Conservation (phyloP, 2,113 vertebrate species). For the Alligator sinensis region DNA sequence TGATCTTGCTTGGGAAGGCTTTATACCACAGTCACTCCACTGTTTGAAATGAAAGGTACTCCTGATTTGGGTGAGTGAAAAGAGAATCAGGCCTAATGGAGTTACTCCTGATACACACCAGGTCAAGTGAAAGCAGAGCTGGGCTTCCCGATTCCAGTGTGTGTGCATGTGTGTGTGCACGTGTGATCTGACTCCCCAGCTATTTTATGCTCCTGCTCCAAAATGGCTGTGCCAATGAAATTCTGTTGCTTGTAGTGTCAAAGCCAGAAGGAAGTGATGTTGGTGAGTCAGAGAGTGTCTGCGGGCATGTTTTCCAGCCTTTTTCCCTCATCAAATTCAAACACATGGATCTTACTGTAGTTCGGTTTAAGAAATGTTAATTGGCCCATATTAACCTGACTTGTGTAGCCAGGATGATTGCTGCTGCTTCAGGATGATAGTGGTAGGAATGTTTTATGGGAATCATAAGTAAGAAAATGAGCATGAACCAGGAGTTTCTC, state of each 20-base stretch:
- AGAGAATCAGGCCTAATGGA: background rate
- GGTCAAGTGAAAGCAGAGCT: background rate
- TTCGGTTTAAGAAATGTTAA: background rate
- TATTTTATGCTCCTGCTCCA: background rate
- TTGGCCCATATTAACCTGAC: background rate
- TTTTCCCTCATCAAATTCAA: background rate
- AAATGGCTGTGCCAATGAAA: background rate
- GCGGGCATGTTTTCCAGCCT: background rate
- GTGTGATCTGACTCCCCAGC: background rate
- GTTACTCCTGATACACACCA: background rate
- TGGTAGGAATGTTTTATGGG: background rate
- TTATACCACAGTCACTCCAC: no score
- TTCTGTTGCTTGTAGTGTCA: background rate
- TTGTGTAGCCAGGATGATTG: background rate
- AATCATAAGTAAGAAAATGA: background rate
- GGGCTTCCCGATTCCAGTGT: background rate
- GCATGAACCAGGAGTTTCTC: background rate
- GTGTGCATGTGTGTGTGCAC: background rate
- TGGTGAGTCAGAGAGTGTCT: background rate
- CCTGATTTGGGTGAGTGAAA: background rate
- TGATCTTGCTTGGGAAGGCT: no score
- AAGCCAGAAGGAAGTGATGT: background rate
- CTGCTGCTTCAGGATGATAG: background rate
- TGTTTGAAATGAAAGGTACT: background rate
- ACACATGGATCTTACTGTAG: background rate